phyloP scores from a whole-genome alignment of 2,888 invertebrate species.

The Sesia apiformis region DNA sequence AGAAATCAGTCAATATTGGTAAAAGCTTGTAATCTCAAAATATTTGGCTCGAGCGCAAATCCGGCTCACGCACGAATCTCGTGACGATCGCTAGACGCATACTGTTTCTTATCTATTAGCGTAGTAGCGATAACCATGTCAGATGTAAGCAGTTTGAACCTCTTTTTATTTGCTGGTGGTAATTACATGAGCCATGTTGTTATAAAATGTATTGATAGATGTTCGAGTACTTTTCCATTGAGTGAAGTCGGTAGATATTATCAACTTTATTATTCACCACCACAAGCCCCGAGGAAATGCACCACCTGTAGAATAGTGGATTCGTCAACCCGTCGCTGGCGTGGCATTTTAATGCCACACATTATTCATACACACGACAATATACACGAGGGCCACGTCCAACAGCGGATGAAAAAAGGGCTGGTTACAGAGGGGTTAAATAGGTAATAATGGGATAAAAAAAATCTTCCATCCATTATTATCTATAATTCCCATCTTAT shows the following conservation, averaged over 20 bases:
- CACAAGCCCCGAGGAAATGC: too few species aligned
- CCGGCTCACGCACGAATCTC: conserved; percentile 41
- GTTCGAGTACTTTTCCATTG: conserved; percentile 15
- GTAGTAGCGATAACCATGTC: conserved; percentile 41
- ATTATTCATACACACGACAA: too few species aligned
- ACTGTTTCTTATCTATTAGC: conserved; percentile 55
- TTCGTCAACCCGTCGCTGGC: too few species aligned
- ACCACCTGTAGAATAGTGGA: too few species aligned
- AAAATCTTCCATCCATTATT: too few species aligned
- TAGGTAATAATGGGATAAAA: too few species aligned
- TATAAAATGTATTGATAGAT: conserved; percentile 5
- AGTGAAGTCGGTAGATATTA: neutral
- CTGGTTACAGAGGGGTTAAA: too few species aligned
- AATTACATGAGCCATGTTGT: neutral
- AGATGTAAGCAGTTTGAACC: conserved; percentile 38
- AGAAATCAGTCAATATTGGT: conserved; percentile 18
- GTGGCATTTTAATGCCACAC: too few species aligned
- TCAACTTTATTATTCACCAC: too few species aligned
- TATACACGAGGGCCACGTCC: too few species aligned
- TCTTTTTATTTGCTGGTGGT: conserved; percentile 19
- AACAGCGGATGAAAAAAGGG: too few species aligned
- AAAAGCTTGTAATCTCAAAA: conserved; percentile 22
- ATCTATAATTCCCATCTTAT: too few species aligned
- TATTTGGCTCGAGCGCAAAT: conserved; percentile 23
- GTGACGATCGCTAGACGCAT: conserved; percentile 34